phyloP scores from a whole-genome alignment of 2,888 invertebrate genomes.

The Seladonia tumulorum region DNA sequence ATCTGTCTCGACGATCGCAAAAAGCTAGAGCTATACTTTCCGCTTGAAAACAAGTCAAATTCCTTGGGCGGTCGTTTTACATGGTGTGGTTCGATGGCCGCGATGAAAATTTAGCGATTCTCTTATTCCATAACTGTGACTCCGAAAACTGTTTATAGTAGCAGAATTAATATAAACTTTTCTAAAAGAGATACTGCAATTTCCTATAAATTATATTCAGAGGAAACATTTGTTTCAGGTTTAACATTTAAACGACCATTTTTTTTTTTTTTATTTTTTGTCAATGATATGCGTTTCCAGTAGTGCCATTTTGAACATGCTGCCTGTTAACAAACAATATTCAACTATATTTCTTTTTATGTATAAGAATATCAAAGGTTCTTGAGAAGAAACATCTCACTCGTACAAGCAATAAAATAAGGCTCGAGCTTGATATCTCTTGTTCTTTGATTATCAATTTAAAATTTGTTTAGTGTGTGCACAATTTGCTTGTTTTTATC shows the following conservation, averaged over 20 bases:
- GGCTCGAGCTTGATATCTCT: background rate
- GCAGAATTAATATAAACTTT: background rate
- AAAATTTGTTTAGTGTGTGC: background rate
- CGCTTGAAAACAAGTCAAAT: background rate
- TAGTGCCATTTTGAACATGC: background rate
- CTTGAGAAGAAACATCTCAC: background rate
- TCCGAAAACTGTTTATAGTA: background rate
- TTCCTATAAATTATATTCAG: background rate
- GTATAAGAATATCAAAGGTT: background rate
- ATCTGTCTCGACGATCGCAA: background rate
- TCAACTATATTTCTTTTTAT: background rate
- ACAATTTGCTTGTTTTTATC: background rate
- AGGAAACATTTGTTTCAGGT: background rate
- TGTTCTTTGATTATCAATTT: background rate
- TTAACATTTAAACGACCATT: background rate
- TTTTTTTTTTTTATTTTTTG: background rate
- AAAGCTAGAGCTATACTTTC: background rate
- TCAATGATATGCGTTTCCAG: background rate
- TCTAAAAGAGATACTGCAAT: background rate
- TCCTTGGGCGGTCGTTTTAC: slow-evolving; percentile 30
- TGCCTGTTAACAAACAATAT: background rate
- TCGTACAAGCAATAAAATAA: background rate
- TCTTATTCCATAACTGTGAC: background rate
- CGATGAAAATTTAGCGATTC: background rate
- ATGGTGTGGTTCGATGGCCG: slow-evolving; percentile 4